Percentiles rank a stretch among this genome's conserved stretches.
Conservation (phyloP, 2,888 invertebrate genomes). For the Pycnomerus fuliginosus region DNA sequence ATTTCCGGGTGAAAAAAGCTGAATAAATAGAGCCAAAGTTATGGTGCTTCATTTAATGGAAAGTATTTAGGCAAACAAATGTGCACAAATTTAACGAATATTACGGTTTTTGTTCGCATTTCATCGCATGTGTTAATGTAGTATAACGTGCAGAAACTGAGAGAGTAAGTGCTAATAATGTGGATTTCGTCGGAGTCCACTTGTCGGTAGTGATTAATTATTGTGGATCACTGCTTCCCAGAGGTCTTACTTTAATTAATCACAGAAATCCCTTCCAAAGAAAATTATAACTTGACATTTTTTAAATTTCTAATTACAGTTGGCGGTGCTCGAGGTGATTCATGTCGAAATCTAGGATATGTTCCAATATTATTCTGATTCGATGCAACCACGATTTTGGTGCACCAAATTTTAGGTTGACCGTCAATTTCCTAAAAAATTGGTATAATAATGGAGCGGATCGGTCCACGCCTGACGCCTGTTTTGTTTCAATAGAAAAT, state of each 20-base stretch:
- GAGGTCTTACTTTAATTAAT: constrained; percentile 33
- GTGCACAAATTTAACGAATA: constrained; percentile 8
- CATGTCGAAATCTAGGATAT: too few species aligned
- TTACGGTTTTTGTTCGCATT: constrained; percentile 17
- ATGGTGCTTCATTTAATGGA: not conserved
- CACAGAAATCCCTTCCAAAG: constrained; percentile 27
- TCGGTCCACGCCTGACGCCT: too few species aligned
- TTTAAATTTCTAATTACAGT: too few species aligned
- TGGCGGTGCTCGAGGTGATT: too few species aligned
- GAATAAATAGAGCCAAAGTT: not conserved
- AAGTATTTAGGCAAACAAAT: not conserved
- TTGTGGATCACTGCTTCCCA: constrained; percentile 29
- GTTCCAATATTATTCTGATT: too few species aligned
- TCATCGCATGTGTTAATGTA: constrained; percentile 14
- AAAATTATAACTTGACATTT: too few species aligned
- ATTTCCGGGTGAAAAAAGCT: constrained; percentile 8
- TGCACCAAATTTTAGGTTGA: too few species aligned
- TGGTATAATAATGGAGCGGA: too few species aligned
- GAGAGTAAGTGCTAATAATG: not conserved
- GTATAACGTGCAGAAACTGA: constrained; percentile 9
- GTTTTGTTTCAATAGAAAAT: too few species aligned
- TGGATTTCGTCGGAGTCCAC: constrained; percentile 24
- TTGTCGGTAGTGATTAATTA: constrained; percentile 31
- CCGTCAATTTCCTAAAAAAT: too few species aligned
- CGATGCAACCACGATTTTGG: too few species aligned